Conservation (phyloP, 2,797 vertebrate species). For the Halcyon chelicuti region DNA sequence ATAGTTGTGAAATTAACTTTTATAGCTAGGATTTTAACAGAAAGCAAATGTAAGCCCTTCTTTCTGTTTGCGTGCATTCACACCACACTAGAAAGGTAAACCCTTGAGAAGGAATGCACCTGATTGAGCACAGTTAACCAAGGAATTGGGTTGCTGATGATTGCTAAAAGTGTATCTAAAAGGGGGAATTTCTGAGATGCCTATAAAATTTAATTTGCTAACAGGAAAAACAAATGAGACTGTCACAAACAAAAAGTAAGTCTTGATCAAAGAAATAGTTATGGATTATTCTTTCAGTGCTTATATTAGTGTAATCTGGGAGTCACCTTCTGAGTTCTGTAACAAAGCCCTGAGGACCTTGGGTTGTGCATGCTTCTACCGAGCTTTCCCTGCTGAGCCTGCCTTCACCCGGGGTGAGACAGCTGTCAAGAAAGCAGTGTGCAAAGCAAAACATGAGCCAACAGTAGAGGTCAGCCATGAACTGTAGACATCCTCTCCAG, state of each 20-base stretch:
- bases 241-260: neutral
- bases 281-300: neutral
- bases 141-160: neutral
- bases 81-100: neutral
- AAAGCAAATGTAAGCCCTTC: neutral
- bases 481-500: neutral
- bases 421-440: neutral
- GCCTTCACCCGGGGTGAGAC: fast-evolving
- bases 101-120: neutral
- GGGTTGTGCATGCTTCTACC: too few species aligned
- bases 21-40: neutral
- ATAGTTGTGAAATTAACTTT: neutral
- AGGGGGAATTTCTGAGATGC: neutral
- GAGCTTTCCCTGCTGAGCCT: neutral
- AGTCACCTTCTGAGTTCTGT: neutral
- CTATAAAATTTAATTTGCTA: neutral
- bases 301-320: neutral
- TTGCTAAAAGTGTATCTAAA: neutral
- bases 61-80: neutral
- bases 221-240: neutral
- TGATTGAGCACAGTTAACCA: neutral
- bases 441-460: neutral
- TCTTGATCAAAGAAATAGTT: neutral
- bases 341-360: neutral
- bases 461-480: constrained; percentile 61